Evolutionary conservation across 2,888 invertebrate species (phyloP).

Genomic region (Catocala nupta): DNA sequence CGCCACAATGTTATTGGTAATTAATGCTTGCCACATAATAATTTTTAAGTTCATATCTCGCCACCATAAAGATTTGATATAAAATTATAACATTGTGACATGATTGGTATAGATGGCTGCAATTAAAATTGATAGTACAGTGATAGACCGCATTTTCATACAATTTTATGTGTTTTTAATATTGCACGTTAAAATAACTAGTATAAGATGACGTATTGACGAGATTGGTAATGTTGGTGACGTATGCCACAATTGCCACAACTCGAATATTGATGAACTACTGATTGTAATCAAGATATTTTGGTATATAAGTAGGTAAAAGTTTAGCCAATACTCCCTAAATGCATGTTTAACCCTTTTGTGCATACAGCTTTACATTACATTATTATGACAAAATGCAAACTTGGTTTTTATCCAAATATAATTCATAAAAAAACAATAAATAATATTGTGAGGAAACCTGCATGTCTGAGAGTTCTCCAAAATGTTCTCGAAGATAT

Average conservation of each 20-base stretch:
- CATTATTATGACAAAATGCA: constrained; percentile 1
- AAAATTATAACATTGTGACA: not conserved
- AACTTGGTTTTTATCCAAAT: not conserved
- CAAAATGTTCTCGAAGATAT: too few relatives aligned
- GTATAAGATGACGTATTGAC: constrained; percentile 6
- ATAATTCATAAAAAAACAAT: constrained; percentile 1
- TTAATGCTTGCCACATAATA: too few relatives aligned
- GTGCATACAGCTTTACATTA: constrained; percentile 10
- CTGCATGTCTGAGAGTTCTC: too few relatives aligned
- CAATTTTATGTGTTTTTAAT: constrained; percentile 5
- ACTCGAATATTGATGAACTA: not conserved
- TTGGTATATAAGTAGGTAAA: constrained; percentile 4
- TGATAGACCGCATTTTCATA: constrained; percentile 7
- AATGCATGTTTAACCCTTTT: not conserved
- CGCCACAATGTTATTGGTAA: not conserved
- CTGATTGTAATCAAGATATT: not conserved
- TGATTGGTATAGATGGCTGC: not conserved
- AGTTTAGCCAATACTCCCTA: constrained; percentile 2
- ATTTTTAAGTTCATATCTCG: not conserved
- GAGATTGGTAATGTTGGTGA: not conserved
- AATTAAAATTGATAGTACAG: not conserved
- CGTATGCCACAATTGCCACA: not conserved
- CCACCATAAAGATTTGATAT: constrained; percentile 5
- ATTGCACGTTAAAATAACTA: constrained; percentile 4
- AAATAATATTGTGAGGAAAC: not conserved